Evolutionary conservation across 2,113 vertebrate genomes (phyloP).

Genomic region (Toxotes jaculatrix): DNA sequence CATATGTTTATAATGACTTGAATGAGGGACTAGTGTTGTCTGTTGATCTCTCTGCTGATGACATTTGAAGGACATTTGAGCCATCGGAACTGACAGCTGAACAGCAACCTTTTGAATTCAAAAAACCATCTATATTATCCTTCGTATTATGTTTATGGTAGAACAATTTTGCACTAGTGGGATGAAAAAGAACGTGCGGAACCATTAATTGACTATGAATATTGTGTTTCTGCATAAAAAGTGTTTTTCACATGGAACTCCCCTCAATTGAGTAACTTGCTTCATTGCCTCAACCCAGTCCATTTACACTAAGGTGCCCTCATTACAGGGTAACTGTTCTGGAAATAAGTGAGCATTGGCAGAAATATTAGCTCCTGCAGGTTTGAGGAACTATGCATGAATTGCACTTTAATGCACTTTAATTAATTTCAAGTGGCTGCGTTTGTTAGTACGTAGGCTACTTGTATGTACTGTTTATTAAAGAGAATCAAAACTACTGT

Average conservation of each 20-base stretch:
- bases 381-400: conserved; percentile 61
- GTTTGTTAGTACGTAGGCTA: conserved; percentile 9
- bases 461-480: background rate
- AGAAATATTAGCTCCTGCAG: conserved; percentile 53
- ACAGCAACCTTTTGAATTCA: background rate
- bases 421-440: conserved; percentile 38
- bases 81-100: background rate
- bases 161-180: background rate
- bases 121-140: background rate
- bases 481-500: background rate
- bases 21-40: background rate
- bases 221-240: conserved; percentile 6
- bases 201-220: background rate
- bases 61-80: conserved; percentile 12
- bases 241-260: conserved; percentile 3
- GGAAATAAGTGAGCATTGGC: conserved; percentile 38
- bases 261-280: conserved; percentile 8
- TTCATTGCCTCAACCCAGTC: conserved; percentile 5
- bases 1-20: background rate
- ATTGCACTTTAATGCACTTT: background rate
- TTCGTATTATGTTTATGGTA: background rate
- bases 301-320: conserved; percentile 28
- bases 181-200: background rate
- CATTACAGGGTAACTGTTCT: conserved; percentile 22
- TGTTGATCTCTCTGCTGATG: background rate